phyloP scores from a whole-genome alignment of 2,797 vertebrate genomes.

The Clarias platycephalus region DNA sequence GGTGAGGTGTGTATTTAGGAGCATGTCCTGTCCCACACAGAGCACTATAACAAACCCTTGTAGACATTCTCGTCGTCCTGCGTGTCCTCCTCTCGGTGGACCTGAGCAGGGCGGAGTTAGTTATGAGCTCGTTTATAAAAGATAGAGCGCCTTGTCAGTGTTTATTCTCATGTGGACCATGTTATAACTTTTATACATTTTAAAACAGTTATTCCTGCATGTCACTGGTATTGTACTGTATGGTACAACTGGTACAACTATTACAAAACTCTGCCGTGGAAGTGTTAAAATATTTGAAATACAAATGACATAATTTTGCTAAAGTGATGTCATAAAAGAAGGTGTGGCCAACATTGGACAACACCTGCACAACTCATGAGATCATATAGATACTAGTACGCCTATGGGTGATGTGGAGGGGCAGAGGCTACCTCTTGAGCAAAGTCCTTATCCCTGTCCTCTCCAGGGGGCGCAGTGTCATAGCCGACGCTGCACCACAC shows the following conservation, averaged over 20 bases:
- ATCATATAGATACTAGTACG: not conserved
- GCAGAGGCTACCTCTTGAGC: too few relatives aligned
- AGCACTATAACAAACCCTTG: conserved; percentile 40
- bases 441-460: too few relatives aligned
- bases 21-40: conserved; percentile 42
- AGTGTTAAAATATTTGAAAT: not conserved
- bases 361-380: not conserved
- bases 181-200: not conserved
- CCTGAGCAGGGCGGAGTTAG: conserved; percentile 20
- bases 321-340: not conserved
- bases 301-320: too few relatives aligned
- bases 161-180: not conserved
- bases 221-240: not conserved
- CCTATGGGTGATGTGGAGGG: not conserved
- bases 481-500: too few relatives aligned
- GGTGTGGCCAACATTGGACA: not conserved
- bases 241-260: too few relatives aligned
- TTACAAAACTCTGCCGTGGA: not conserved
- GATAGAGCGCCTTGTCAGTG: not conserved
- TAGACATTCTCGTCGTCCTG: not conserved
- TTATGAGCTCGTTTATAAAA: conserved; percentile 26
- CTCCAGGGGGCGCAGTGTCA: too few relatives aligned
- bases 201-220: not conserved
- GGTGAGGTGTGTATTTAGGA: conserved; percentile 31
- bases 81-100: conserved; percentile 19